Evolutionary conservation across 2,797 vertebrate genomes (phyloP).

Genomic region (Lepus townsendii): DNA sequence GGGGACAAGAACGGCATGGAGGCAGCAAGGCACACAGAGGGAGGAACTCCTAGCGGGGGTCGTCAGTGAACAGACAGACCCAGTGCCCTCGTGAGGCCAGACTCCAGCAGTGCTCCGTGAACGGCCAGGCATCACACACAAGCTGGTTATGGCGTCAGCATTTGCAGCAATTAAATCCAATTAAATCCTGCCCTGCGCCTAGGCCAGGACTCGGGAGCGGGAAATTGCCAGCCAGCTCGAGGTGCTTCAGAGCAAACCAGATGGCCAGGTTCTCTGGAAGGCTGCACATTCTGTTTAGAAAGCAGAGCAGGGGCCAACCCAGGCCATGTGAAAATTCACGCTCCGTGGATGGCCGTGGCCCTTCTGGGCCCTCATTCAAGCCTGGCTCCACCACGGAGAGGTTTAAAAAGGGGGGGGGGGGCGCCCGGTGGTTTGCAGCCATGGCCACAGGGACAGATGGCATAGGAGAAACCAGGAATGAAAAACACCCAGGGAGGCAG

Average conservation of each 20-base stretch:
- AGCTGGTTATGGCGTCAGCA: too few species aligned
- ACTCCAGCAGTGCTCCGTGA: background rate
- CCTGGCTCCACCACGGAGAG: background rate
- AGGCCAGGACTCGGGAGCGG: too few species aligned
- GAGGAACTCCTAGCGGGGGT: background rate
- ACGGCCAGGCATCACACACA: background rate
- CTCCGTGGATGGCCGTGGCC: background rate
- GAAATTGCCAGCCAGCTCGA: background rate
- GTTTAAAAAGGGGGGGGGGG: background rate
- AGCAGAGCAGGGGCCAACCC: background rate
- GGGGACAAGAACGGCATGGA: background rate
- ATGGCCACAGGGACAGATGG: conserved; percentile 14
- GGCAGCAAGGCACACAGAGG: background rate
- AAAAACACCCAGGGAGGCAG: conserved; percentile 63
- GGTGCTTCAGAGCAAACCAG: background rate
- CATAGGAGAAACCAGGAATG: conserved; percentile 42
- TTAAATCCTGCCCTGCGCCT: too few species aligned
- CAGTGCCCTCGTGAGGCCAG: background rate
- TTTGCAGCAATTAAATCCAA: background rate
- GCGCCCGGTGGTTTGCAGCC: too few species aligned
- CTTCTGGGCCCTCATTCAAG: conserved; percentile 26
- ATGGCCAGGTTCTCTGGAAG: background rate
- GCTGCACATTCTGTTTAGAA: background rate
- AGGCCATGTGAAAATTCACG: conserved; percentile 2
- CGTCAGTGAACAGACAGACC: background rate